Conservation (phyloP, 2,113 vertebrate genomes). For the Megaleporinus macrocephalus region DNA sequence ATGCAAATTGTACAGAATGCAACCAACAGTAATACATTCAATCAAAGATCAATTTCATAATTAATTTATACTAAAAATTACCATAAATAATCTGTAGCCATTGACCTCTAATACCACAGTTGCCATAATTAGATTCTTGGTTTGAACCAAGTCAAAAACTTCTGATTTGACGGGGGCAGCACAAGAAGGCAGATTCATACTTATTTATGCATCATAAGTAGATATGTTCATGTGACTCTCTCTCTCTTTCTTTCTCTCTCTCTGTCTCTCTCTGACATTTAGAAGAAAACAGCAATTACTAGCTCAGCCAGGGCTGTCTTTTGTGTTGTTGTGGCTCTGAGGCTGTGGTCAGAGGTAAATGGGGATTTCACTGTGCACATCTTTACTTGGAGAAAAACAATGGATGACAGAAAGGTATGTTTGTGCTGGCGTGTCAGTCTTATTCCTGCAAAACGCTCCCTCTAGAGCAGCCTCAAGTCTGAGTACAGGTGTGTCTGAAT, state of each 20-base stretch:
- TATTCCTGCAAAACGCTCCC: conserved; percentile 37
- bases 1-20: too few relatives aligned
- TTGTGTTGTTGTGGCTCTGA: background rate
- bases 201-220: too few relatives aligned
- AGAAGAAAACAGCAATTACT: background rate
- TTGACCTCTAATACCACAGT: too few relatives aligned
- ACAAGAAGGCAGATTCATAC: too few relatives aligned
- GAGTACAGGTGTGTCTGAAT: conserved; percentile 1
- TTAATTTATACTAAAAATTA: too few relatives aligned
- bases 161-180: too few relatives aligned
- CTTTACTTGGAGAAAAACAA: background rate
- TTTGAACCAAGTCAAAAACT: too few relatives aligned
- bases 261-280: background rate
- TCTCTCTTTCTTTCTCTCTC: background rate
- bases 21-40: too few relatives aligned
- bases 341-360: background rate
- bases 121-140: too few relatives aligned
- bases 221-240: background rate
- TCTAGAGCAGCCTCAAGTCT: conserved; percentile 75
- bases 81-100: too few relatives aligned
- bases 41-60: too few relatives aligned
- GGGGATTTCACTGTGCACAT: background rate
- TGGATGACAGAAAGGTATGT: conserved; percentile 26
- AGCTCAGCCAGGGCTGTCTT: background rate
- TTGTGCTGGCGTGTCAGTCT: conserved; percentile 27